Conservation (phyloP, 1,140 invertebrate genomes). For the Drosophila subpulchrella region DNA sequence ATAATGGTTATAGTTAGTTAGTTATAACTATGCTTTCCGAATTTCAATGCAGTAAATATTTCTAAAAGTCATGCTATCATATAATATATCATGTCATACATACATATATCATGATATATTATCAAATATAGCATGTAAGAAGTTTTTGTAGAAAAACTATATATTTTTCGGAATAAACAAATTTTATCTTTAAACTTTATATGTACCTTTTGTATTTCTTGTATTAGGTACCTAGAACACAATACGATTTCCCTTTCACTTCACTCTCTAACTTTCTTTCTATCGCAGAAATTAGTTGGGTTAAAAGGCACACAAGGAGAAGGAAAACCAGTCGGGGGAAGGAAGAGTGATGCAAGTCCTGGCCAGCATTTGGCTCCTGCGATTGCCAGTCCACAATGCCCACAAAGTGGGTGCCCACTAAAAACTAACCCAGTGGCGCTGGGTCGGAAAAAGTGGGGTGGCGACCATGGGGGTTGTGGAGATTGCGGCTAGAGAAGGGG, state of each 20-base stretch:
- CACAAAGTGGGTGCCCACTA: constrained; percentile 78
- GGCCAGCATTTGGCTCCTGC: constrained; percentile 33
- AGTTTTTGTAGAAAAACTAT: too few relatives aligned
- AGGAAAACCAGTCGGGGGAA: constrained; percentile 3
- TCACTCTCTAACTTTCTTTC: not conserved
- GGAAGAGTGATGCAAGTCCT: constrained; percentile 18
- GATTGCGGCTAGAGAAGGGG: constrained; percentile 14
- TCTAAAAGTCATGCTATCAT: too few relatives aligned
- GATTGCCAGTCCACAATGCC: constrained; percentile 59
- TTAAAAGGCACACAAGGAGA: constrained; percentile 59
- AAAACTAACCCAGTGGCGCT: constrained; percentile 68
- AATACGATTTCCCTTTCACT: not conserved
- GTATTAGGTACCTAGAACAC: constrained; percentile 1
- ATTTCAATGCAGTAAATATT: too few relatives aligned
- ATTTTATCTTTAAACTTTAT: too few relatives aligned
- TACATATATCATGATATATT: too few relatives aligned
- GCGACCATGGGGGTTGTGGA: not conserved
- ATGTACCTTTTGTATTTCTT: too few relatives aligned
- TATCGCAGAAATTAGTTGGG: constrained; percentile 68
- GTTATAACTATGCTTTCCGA: too few relatives aligned
- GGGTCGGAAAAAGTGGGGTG: not conserved
- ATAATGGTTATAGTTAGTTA: too few relatives aligned
- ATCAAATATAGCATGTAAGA: too few relatives aligned
- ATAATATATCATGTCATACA: too few relatives aligned
- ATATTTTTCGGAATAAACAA: too few relatives aligned